These are phyloP conservation scores for Aplysina aerophoba DNA, from an alignment of 37 sponge, comb jelly and placozoan species.

Conservation along the genomic window DNA sequence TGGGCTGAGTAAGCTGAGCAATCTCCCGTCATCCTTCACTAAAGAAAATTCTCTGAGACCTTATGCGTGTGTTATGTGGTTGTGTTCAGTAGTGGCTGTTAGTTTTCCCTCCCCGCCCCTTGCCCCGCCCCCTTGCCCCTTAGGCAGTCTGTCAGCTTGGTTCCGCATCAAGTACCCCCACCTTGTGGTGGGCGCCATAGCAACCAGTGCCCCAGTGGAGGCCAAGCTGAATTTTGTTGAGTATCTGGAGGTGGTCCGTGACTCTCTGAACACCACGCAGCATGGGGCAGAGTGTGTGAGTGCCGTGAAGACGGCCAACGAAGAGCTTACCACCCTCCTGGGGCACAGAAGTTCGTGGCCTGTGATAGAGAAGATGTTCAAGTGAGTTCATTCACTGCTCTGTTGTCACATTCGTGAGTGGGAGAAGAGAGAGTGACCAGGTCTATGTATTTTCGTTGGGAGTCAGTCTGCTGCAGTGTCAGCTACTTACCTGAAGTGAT, in stretches of 20 bases:
- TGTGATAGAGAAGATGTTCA: background rate
- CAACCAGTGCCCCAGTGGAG: slow-evolving; percentile 83
- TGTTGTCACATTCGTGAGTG: too few species aligned
- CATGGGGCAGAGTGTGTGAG: slow-evolving; percentile 33
- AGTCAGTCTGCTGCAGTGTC: too few species aligned
- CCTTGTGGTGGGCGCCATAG: slow-evolving; percentile 73
- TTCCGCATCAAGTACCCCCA: slow-evolving; percentile 77
- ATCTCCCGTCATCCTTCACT: too few species aligned
- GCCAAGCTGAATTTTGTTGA: slow-evolving; percentile 71
- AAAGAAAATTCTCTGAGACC: too few species aligned
- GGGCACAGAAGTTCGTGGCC: background rate
- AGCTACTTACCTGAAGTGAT: too few species aligned
- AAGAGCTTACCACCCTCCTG: background rate
- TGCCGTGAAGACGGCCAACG: slow-evolving; percentile 30
- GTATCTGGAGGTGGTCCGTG: slow-evolving; percentile 81
- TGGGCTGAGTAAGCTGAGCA: too few species aligned
- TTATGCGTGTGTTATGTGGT: too few species aligned
- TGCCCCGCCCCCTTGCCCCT: background rate
- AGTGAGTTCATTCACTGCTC: background rate
- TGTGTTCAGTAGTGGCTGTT: background rate
- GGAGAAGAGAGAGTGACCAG: too few species aligned
- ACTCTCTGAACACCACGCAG: slow-evolving; percentile 58
- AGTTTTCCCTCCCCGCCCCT: background rate
- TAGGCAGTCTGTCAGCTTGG: slow-evolving; percentile 86
- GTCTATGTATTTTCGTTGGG: too few species aligned